Conservation (phyloP, 2,113 vertebrate genomes). For the Atherinomorus stipes region DNA sequence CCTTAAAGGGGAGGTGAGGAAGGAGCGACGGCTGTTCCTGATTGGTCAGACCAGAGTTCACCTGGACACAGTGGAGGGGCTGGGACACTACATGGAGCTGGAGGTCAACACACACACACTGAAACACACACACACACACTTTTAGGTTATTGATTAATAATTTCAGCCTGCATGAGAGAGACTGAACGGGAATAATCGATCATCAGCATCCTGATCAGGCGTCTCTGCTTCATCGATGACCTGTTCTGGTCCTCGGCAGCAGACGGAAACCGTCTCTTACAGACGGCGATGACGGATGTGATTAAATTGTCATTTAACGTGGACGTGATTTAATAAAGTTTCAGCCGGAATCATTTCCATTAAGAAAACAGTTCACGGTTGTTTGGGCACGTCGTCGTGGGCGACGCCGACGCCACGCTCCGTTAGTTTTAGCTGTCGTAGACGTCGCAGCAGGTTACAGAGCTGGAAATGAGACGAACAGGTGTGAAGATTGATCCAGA, state of each 20-base stretch:
- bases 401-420: background rate
- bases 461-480: background rate
- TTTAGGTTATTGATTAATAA: too few species aligned
- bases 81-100: conserved; percentile 89
- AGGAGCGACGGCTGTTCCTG: conserved; percentile 83
- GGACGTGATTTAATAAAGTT: too few species aligned
- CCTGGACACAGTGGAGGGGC: conserved; percentile 85
- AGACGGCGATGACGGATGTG: too few species aligned
- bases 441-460: background rate
- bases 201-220: too few species aligned
- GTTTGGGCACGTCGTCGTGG: too few species aligned
- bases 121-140: background rate
- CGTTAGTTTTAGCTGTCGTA: background rate
- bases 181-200: too few species aligned
- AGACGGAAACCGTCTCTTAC: too few species aligned
- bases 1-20: conserved; percentile 83
- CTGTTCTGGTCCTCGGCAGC: too few species aligned
- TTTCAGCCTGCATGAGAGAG: too few species aligned
- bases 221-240: too few species aligned
- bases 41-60: conserved; percentile 89
- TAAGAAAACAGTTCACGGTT: background rate
- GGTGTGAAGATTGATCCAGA: conserved; percentile 10
- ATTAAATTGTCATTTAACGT: too few species aligned
- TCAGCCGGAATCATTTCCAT: background rate
- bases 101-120: conserved; percentile 76